phyloP scores from a whole-genome alignment of 2,113 vertebrate species.

The Thomomys bottae region DNA sequence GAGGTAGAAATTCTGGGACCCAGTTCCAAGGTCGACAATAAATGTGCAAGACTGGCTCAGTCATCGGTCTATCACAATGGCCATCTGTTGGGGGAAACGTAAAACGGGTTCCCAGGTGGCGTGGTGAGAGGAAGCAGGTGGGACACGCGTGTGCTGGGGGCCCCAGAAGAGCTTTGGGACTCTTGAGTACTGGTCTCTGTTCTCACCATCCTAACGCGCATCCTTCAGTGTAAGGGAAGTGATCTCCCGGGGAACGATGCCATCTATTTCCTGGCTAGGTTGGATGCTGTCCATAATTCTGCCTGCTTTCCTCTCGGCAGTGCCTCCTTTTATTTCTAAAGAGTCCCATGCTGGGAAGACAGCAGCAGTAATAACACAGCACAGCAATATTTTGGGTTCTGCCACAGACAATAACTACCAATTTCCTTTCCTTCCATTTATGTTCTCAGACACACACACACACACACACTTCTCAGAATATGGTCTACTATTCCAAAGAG shows the following conservation, averaged over 20 bases:
- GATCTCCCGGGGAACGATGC: neutral
- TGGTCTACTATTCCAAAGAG: neutral
- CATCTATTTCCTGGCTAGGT: neutral
- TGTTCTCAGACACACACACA: neutral
- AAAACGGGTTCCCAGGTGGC: neutral
- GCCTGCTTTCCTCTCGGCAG: neutral
- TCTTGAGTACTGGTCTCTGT: neutral
- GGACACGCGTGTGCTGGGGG: neutral
- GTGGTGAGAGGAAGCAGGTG: neutral
- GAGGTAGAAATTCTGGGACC: neutral
- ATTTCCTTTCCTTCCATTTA: neutral
- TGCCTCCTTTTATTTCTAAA: neutral
- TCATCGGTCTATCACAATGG: neutral
- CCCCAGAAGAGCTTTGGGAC: neutral
- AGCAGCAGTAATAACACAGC: neutral
- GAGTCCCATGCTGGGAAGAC: neutral
- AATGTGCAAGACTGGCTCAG: neutral
- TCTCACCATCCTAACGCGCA: accelerated
- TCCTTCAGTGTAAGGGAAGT: neutral
- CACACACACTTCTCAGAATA: neutral
- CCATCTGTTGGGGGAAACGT: neutral
- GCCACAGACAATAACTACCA: neutral
- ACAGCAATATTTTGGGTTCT: neutral
- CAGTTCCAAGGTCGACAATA: neutral
- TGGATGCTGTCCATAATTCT: neutral